Conservation (phyloP, 2,113 vertebrate species). For the Fulica atra region DNA sequence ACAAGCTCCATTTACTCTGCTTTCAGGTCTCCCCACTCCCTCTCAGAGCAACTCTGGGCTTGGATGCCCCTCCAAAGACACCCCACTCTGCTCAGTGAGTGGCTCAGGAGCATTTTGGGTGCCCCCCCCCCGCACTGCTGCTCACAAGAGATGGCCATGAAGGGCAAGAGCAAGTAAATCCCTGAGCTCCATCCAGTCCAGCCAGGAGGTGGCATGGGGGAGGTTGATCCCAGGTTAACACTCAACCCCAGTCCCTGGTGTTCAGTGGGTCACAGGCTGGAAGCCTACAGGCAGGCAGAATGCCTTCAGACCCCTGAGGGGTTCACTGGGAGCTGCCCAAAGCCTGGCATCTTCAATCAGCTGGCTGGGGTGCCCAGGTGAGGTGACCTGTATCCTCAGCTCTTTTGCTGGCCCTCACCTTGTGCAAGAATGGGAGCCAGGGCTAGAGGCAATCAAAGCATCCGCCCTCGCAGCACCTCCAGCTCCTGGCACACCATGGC, state of each 20-base stretch:
- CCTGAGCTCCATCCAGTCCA: background rate
- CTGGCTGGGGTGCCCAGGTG: fast-evolving
- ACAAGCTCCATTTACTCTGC: background rate
- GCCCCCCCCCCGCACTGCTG: background rate
- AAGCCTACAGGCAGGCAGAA: background rate
- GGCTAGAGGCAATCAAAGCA: background rate
- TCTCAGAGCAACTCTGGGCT: fast-evolving
- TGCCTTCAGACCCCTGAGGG: background rate
- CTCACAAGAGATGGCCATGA: fast-evolving
- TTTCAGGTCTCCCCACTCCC: background rate
- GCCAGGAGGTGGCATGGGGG: background rate
- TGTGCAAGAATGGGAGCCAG: background rate
- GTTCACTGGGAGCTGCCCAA: background rate
- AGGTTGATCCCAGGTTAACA: background rate
- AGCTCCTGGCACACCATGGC: fast-evolving
- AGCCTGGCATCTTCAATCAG: background rate
- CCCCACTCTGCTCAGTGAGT: background rate
- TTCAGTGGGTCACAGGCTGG: background rate
- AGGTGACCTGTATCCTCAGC: background rate
- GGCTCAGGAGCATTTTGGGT: background rate
- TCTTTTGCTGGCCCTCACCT: background rate
- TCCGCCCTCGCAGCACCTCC: fast-evolving
- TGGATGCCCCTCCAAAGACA: background rate
- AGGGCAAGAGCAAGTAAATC: background rate
- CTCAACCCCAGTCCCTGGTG: background rate